These are phyloP conservation scores for Gymnarchus niloticus DNA, from an alignment of 2,113 vertebrate species.

Conservation along the genomic window DNA sequence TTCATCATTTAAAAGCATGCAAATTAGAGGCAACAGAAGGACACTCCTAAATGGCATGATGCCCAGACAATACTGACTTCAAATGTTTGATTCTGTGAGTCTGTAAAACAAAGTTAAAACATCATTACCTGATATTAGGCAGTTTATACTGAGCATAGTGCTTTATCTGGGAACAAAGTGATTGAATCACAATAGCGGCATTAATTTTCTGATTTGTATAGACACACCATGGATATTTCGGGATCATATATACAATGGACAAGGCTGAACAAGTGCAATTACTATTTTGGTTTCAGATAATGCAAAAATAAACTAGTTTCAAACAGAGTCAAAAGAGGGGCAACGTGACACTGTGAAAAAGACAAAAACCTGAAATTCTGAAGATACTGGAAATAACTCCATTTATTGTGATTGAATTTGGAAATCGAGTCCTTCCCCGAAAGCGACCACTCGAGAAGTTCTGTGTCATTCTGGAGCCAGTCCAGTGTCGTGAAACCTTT, in stretches of 20 bases:
- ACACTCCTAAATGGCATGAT: neutral
- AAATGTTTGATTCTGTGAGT: neutral
- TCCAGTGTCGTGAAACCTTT: neutral
- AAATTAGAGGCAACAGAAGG: neutral
- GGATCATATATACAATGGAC: neutral
- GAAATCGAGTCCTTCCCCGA: neutral
- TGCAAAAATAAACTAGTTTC: neutral
- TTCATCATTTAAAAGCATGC: neutral
- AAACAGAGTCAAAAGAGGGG: too few species aligned
- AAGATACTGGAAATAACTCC: neutral
- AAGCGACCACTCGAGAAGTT: neutral
- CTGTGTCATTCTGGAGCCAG: neutral
- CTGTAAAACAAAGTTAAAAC: neutral
- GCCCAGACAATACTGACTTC: neutral
- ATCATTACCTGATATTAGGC: neutral
- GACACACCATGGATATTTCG: neutral
- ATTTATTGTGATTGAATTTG: neutral
- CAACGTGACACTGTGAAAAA: too few species aligned
- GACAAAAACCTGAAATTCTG: too few species aligned
- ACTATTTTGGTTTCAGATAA: conserved; percentile 1
- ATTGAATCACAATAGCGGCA: neutral
- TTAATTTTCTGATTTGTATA: neutral
- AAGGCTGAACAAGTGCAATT: neutral
- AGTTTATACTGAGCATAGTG: neutral
- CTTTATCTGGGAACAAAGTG: neutral